Conservation (phyloP, 92 coral and sea anemone genomes). For the Anthopleura xanthogrammica region DNA sequence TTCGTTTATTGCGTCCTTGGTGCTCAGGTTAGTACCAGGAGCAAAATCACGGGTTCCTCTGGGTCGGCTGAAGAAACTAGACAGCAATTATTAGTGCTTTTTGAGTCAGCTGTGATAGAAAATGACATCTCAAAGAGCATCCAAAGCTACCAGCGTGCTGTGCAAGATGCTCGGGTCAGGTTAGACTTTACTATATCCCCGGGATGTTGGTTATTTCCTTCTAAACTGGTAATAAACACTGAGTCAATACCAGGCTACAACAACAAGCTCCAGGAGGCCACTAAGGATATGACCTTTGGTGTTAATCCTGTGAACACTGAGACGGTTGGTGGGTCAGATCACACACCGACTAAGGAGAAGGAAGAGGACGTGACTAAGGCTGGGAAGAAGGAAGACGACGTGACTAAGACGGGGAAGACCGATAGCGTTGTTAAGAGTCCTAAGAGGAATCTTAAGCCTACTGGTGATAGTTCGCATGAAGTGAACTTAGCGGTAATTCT, state of each 20-base stretch:
- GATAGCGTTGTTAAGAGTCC: too few relatives aligned
- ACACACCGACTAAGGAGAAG: too few relatives aligned
- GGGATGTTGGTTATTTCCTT: slow-evolving; percentile 34
- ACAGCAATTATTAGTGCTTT: background rate
- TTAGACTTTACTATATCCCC: background rate
- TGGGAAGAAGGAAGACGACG: too few relatives aligned
- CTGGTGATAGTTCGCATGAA: too few relatives aligned
- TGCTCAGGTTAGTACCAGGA: slow-evolving; percentile 11
- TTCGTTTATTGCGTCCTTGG: slow-evolving; percentile 25
- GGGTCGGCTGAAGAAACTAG: slow-evolving; percentile 14
- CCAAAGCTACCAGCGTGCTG: slow-evolving; percentile 40
- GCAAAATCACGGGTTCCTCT: background rate
- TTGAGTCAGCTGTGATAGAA: slow-evolving; percentile 29
- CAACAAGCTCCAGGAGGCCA: slow-evolving; percentile 41
- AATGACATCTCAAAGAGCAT: slow-evolving; percentile 30
- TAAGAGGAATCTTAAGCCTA: too few relatives aligned
- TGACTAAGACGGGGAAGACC: too few relatives aligned
- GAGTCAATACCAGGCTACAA: slow-evolving; percentile 30
- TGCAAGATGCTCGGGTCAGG: slow-evolving; percentile 28
- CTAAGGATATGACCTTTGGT: too few relatives aligned
- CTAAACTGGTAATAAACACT: slow-evolving; percentile 23
- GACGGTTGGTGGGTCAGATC: too few relatives aligned
- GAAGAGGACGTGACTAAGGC: too few relatives aligned
- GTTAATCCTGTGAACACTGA: too few relatives aligned
- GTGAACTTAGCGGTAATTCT: too few relatives aligned